phyloP scores from a whole-genome alignment of 2,113 vertebrate genomes.

The Baryphthengus martii region DNA sequence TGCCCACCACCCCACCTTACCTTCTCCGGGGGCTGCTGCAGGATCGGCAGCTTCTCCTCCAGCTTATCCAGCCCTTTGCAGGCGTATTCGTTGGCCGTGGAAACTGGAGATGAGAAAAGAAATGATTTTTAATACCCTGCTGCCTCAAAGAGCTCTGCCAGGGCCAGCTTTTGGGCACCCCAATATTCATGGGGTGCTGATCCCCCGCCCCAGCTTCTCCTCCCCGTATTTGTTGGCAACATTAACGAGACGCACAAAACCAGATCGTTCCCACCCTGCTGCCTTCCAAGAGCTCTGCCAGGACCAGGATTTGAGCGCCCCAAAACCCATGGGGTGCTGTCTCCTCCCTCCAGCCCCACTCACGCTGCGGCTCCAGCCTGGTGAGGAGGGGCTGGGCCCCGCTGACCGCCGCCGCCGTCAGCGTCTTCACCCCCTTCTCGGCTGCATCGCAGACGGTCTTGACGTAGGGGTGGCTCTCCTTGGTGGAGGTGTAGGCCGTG shows the following conservation, averaged over 20 bases:
- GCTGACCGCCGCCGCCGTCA: conserved; percentile 53
- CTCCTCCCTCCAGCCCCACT: conserved; percentile 39
- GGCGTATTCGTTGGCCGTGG: conserved; percentile 78
- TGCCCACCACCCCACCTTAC: conserved; percentile 23
- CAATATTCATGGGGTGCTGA: background rate
- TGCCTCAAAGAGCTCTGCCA: background rate
- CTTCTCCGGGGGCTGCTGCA: conserved; percentile 86
- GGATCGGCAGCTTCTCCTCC: conserved; percentile 82
- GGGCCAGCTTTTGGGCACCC: too few relatives aligned
- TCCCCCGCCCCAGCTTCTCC: too few relatives aligned
- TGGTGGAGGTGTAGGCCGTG: conserved; percentile 80
- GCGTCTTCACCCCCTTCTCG: conserved; percentile 70
- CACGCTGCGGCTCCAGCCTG: conserved; percentile 88
- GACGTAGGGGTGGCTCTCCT: conserved; percentile 83
- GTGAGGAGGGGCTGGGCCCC: conserved; percentile 86
- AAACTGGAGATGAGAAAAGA: conserved; percentile 36
- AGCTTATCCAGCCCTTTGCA: conserved; percentile 81
- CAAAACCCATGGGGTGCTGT: background rate
- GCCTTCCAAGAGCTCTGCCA: background rate
- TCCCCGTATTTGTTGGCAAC: conserved; percentile 81
- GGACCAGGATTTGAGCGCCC: too few relatives aligned
- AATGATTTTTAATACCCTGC: background rate
- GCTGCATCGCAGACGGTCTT: conserved; percentile 81
- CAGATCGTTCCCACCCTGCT: background rate
- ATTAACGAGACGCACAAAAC: background rate